Evolutionary conservation across 2,113 vertebrate genomes (phyloP).

Genomic region (Scytalopus superciliaris): DNA sequence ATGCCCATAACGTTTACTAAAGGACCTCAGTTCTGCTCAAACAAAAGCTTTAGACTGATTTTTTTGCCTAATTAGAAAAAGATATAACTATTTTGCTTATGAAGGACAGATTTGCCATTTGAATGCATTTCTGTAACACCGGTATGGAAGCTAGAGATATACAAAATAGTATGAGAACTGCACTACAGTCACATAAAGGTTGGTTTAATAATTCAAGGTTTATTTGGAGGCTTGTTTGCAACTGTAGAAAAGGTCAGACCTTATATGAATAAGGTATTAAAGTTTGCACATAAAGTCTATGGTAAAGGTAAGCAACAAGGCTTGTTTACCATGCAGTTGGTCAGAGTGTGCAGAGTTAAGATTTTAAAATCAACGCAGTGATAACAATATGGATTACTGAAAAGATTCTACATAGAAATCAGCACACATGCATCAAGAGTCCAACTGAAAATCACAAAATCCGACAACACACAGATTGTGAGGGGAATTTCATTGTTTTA

Average conservation of each 20-base stretch:
- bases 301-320: constrained; percentile 37
- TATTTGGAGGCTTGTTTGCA: constrained; percentile 47
- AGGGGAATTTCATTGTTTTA: constrained; percentile 20
- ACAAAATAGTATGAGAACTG: neutral
- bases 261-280: constrained; percentile 55
- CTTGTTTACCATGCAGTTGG: constrained; percentile 20
- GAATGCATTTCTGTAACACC: neutral
- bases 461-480: rapidly evolving
- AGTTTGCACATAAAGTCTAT: constrained; percentile 23
- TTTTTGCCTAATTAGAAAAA: constrained; percentile 10
- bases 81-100: neutral
- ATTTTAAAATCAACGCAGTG: neutral
- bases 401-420: neutral
- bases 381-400: neutral
- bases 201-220: constrained; percentile 59
- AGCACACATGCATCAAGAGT: neutral
- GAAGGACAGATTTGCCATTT: constrained; percentile 4
- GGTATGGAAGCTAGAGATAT: neutral
- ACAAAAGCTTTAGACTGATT: neutral
- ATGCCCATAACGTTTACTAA: neutral
- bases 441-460: neutral
- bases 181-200: constrained; percentile 25
- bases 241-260: constrained; percentile 47
- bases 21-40: neutral
- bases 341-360: neutral